Conservation (phyloP, 2,888 invertebrate species). For the Acholoe squamosa region DNA sequence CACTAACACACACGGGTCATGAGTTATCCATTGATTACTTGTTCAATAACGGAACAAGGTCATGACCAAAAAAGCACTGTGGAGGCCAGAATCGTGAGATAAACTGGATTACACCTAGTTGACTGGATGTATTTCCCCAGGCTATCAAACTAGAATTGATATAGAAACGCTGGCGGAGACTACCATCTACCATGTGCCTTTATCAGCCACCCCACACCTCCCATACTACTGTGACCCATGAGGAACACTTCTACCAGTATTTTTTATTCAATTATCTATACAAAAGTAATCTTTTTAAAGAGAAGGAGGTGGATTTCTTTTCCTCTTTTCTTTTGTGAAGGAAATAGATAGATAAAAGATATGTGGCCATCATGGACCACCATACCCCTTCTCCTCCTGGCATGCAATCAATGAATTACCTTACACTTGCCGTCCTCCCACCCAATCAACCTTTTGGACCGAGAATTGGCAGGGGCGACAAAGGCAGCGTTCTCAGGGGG, state of each 20-base stretch:
- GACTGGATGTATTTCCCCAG: too few species aligned
- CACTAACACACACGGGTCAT: too few species aligned
- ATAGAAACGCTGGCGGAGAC: too few species aligned
- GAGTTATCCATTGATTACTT: too few species aligned
- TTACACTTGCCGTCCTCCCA: neutral
- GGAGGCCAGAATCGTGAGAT: too few species aligned
- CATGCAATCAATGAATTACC: slow-evolving; percentile 25
- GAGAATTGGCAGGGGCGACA: slow-evolving; percentile 12
- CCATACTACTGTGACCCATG: neutral
- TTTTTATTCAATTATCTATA: neutral
- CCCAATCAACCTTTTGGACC: neutral
- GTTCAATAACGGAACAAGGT: too few species aligned
- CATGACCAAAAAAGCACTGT: too few species aligned
- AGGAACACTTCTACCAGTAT: neutral
- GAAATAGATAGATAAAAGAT: neutral
- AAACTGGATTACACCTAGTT: too few species aligned
- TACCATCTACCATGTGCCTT: too few species aligned
- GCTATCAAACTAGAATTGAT: too few species aligned
- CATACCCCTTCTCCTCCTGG: neutral
- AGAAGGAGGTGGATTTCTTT: neutral
- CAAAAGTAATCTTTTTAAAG: neutral
- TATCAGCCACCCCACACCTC: neutral
- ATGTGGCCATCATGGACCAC: neutral
- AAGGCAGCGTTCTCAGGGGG: neutral
- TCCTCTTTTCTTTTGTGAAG: neutral